Evolutionary conservation across 2,888 invertebrate genomes (phyloP), one percentile per base, ranked within the genome.

Genomic region (Esperia sulphurella): DNA sequence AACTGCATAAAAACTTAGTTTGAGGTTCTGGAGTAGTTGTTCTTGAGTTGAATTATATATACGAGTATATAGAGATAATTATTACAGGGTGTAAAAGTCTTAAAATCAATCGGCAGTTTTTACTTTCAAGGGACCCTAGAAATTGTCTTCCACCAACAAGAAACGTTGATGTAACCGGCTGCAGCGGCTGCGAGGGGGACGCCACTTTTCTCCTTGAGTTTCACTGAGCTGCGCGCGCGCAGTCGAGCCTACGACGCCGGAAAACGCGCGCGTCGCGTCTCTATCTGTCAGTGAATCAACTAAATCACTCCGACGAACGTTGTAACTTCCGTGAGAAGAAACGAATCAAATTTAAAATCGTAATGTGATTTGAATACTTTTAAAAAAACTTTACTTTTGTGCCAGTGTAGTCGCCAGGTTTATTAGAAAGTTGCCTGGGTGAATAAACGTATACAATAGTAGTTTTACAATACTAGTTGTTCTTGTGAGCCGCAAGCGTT

Each of bases 131-230:
- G 21, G 5, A 21, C 21, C 21, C 21, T 5, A 21, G 5, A 21
- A 45, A 38, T 29, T 41, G 51, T 49, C 51, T 31, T 30, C 43
- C 14, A 43, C 42, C n/a, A 45, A 9, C 30, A 43, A 68, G 74
- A 70, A 73, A 60, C 70, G 76, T 79, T 83, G 84, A 87, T 86
- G 86, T 87, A 88, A 88, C 70, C 77, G 70, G 63, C 71, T 68
- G 68, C 63, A 57, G 58, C 59, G 63, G 51, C 63, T 60, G 71
- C 59, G 71, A 59, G 68, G 65, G 73, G 76, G 77, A 75, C 74
- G 73, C 64, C 71, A 78, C 85, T 80, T 86, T 87, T 86, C 88
- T 83, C 83, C 79, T 44, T 44, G 38, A 83, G 85, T 88, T 86
- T 86, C 87, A 76, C 21, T 65, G 50, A 33, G 48, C 45, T 53